These are phyloP conservation scores for Apis dorsata DNA, from an alignment of 1,140 invertebrate species.

Conservation along the genomic window DNA sequence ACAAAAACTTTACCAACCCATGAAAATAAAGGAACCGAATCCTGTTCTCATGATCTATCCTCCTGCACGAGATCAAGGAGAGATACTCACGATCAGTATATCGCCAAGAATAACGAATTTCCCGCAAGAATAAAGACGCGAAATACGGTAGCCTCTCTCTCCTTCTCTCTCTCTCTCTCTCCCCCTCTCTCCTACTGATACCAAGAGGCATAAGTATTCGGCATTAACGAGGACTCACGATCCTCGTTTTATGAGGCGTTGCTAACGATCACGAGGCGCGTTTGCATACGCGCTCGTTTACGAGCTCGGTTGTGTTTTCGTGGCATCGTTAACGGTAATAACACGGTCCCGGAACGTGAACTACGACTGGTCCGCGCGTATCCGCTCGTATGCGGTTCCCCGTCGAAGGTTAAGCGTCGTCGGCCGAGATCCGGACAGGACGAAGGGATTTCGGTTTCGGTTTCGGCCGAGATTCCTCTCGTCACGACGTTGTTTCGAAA, in stretches of 20 bases:
- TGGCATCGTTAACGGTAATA: conserved; percentile 60
- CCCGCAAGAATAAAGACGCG: no score
- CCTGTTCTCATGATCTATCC: no score
- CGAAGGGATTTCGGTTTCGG: no score
- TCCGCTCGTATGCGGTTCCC: neutral
- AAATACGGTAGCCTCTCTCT: no score
- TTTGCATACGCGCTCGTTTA: conserved; percentile 50
- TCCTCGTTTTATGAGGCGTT: conserved; percentile 54
- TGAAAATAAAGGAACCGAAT: no score
- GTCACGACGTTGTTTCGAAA: no score
- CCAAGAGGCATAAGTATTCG: conserved; percentile 51
- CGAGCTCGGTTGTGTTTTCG: conserved; percentile 56
- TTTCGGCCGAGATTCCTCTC: no score
- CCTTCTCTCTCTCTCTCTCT: no score
- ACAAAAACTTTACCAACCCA: no score
- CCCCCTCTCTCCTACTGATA: conserved; percentile 46
- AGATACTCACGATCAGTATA: no score
- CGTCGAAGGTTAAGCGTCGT: neutral
- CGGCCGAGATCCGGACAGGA: neutral
- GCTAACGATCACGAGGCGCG: conserved; percentile 44
- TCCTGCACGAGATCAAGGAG: no score
- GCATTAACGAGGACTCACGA: conserved; percentile 61
- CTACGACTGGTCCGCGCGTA: neutral
- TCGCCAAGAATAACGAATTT: no score
- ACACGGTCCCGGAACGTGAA: conserved; percentile 1